Base-by-base conservation (phyloP, 1,140 invertebrate genomes). In the Orussus abietinus region DNA sequence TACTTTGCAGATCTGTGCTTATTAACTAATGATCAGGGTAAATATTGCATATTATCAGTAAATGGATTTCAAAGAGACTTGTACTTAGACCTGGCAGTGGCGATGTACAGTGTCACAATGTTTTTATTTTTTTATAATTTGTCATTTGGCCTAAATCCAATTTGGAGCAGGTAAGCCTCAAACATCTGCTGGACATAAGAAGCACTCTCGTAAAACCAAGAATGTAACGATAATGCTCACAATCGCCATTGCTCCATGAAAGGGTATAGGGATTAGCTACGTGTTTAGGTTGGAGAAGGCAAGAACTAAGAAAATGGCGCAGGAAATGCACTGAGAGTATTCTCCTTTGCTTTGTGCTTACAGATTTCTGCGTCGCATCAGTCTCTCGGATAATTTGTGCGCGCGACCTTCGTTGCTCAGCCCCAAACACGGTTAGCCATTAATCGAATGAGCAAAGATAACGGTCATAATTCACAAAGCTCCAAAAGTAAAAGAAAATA, bases 301-400 rank as follows among this genome's bases (percentile, higher is more conserved):
- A 69, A 67, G 59, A 51, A 57, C 54, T 57, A 60, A 57, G 36
- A 34, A 59, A 56, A 54, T 64, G 60, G 61, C 59, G 62, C 66
- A 67, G 62, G 66, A 59, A 66, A 69, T 63, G 62, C 69, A 73
- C 65, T 73, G 58, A 72, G 66, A 70, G 62, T 69, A 53, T 72
- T 64, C 65, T 72, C 63, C 62, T 71, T 70, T 74, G 69, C 66
- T 74, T 72, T 74, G 69, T 74, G 71, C 66, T 74, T 72, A 64
- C 71, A 72, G 71, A 74, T 74, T 65, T 70, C 67, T 72, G 62
- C 64, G 66, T 72, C 66, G 62, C 62, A 58, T 69, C 65, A 65
- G 66, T 73, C 60, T 55, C 46, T 69, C 64, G 68, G 68, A 71
- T 67, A 69, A 53, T 67, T 68, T 66, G 56, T 57, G 60, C 55